These are phyloP conservation scores for Arnoldichthys spilopterus DNA, from an alignment of 2,797 vertebrate species.

Conservation along the genomic window DNA sequence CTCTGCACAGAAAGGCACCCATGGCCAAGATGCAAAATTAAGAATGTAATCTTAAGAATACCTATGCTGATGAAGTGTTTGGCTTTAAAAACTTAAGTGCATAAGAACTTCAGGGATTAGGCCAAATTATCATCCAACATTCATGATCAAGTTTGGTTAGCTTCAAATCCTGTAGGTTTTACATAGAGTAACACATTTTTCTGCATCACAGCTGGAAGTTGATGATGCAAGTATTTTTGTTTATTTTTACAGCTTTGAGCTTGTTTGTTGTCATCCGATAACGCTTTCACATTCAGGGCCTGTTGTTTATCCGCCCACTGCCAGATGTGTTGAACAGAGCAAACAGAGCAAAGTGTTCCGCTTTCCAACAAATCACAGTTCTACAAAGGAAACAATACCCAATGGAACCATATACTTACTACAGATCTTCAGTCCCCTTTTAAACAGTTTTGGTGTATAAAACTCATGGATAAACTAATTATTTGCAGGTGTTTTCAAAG, in stretches of 20 bases:
- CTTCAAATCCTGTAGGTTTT: background rate
- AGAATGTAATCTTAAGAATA: background rate
- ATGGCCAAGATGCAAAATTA: too few relatives aligned
- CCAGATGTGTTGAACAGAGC: slow-evolving; percentile 3
- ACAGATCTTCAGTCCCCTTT: background rate
- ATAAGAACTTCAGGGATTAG: background rate
- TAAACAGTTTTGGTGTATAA: too few relatives aligned
- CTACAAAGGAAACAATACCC: background rate
- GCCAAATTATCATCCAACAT: background rate
- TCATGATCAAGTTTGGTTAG: background rate
- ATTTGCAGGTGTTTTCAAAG: too few relatives aligned
- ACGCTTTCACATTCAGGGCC: slow-evolving; percentile 6
- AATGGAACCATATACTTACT: too few relatives aligned
- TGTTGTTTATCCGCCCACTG: slow-evolving; percentile 7
- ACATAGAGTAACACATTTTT: background rate
- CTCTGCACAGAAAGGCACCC: too few relatives aligned
- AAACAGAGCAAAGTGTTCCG: background rate
- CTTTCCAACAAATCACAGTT: background rate
- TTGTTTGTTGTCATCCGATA: slow-evolving; percentile 21
- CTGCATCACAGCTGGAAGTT: background rate
- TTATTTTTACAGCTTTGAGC: slow-evolving; percentile 13
- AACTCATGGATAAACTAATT: too few relatives aligned
- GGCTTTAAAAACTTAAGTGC: background rate
- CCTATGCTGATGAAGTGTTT: background rate
- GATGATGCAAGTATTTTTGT: slow-evolving; percentile 1